phyloP scores from a whole-genome alignment of 2,113 vertebrate species.

The Megaceryle maxima region DNA sequence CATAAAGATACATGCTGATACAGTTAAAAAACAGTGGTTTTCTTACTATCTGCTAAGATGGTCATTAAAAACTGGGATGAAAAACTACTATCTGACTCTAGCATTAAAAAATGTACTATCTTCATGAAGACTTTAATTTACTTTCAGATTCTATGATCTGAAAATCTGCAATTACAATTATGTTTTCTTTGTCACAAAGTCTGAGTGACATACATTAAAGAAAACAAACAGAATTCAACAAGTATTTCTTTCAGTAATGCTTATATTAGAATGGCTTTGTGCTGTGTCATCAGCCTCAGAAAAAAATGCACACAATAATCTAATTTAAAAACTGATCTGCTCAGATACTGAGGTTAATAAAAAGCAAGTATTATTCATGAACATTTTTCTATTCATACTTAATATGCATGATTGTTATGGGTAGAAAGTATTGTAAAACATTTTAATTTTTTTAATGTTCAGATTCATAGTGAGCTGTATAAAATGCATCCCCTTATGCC shows the following conservation, averaged over 20 bases:
- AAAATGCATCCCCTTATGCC: slow-evolving; percentile 26
- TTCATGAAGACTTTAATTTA: not conserved
- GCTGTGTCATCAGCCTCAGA: not conserved
- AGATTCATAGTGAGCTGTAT: slow-evolving; percentile 16
- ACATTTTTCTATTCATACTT: not conserved
- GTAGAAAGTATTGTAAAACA: not conserved
- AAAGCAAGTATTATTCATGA: slow-evolving; percentile 10
- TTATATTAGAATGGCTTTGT: not conserved
- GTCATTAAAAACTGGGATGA: not conserved
- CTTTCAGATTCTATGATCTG: not conserved
- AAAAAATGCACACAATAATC: not conserved
- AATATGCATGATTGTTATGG: not conserved
- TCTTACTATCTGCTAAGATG: not conserved
- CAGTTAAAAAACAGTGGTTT: not conserved
- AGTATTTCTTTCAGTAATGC: not conserved
- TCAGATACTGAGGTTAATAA: slow-evolving; percentile 17
- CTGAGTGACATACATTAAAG: not conserved
- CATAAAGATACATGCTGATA: not conserved
- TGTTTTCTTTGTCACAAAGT: not conserved
- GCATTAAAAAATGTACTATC: not conserved
- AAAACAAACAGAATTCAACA: not conserved
- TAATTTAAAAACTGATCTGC: slow-evolving; percentile 37
- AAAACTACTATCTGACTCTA: not conserved
- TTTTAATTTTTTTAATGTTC: slow-evolving; percentile 29
- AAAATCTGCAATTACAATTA: not conserved